A percentile compares a stretch with the other conserved stretches of the same genome.
phyloP scores from a whole-genome alignment of 2,797 vertebrate species.

The Syngnathus rostellatus region DNA sequence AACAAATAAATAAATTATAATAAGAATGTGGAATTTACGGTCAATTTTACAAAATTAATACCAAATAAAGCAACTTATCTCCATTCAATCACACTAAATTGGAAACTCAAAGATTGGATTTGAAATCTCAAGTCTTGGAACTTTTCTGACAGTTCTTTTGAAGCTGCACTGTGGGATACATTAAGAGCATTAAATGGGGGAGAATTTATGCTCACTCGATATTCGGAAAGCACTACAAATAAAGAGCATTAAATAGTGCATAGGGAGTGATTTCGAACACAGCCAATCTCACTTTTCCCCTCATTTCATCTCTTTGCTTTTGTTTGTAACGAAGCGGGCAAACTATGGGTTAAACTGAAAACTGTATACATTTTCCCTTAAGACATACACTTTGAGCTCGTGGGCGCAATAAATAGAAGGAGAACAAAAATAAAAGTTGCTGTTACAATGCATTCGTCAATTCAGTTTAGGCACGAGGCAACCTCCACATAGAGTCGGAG shows the following conservation, averaged over 20 bases:
- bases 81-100: background rate
- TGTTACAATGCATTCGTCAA: slow-evolving; percentile 99
- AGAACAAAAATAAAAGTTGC: slow-evolving; percentile 65
- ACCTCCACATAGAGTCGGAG: slow-evolving; percentile 83
- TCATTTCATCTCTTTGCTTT: slow-evolving; percentile 23
- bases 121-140: background rate
- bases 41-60: background rate
- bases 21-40: background rate
- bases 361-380: slow-evolving; percentile 81
- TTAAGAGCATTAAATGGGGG: background rate
- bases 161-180: background rate
- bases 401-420: slow-evolving; percentile 95
- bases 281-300: slow-evolving; percentile 23
- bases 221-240: background rate
- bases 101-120: background rate
- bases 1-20: background rate
- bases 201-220: background rate
- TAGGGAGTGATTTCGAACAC: slow-evolving; percentile 28
- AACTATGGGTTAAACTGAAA: slow-evolving; percentile 80
- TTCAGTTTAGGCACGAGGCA: slow-evolving; percentile 99
- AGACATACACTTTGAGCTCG: slow-evolving; percentile 88
- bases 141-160: background rate
- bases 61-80: background rate
- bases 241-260: background rate
- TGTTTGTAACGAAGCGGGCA: slow-evolving; percentile 69